A percentile compares a stretch with the other conserved stretches of the same genome.
These are phyloP conservation scores for Sceliomorpha sp. DNA, from an alignment of 2,888 invertebrate species.

Conservation along the genomic window DNA sequence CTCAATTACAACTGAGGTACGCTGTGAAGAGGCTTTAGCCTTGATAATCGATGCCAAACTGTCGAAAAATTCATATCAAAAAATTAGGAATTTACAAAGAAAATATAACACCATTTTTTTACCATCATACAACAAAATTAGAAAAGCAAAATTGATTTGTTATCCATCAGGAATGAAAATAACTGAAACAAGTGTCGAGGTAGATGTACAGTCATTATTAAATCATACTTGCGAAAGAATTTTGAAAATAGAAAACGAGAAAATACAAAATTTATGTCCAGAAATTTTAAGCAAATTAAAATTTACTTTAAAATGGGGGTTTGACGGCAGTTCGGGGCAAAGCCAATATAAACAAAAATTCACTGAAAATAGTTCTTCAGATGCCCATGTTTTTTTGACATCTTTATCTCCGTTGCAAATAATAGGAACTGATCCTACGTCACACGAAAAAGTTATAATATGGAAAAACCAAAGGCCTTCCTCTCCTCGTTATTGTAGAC, in stretches of 20 bases:
- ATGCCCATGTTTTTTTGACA: constrained; percentile 30
- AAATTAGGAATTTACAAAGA: constrained; percentile 11
- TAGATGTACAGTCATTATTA: constrained; percentile 55
- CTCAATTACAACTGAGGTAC: constrained; percentile 13
- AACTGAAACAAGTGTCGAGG: constrained; percentile 52
- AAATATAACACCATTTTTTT: constrained; percentile 24
- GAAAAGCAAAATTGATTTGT: constrained; percentile 40
- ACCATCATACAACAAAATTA: constrained; percentile 48
- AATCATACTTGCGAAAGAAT: constrained; percentile 56
- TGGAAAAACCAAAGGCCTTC: constrained; percentile 49
- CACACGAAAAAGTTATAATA: constrained; percentile 19
- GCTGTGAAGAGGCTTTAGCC: constrained; percentile 36
- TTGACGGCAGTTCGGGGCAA: constrained; percentile 53
- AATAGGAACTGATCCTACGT: background rate
- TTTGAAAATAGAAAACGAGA: constrained; percentile 40
- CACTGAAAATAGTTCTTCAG: constrained; percentile 7
- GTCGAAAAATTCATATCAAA: constrained; percentile 24
- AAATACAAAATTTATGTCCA: constrained; percentile 21
- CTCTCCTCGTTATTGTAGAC: constrained; percentile 47
- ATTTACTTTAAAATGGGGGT: constrained; percentile 60
- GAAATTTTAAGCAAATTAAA: constrained; percentile 29
- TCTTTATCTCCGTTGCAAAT: constrained; percentile 42
- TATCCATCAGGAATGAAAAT: constrained; percentile 54
- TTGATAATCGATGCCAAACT: constrained; percentile 35
- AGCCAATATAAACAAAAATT: constrained; percentile 48